phyloP scores from a whole-genome alignment of 2,888 invertebrate genomes.

The Thymelicus acteon region DNA sequence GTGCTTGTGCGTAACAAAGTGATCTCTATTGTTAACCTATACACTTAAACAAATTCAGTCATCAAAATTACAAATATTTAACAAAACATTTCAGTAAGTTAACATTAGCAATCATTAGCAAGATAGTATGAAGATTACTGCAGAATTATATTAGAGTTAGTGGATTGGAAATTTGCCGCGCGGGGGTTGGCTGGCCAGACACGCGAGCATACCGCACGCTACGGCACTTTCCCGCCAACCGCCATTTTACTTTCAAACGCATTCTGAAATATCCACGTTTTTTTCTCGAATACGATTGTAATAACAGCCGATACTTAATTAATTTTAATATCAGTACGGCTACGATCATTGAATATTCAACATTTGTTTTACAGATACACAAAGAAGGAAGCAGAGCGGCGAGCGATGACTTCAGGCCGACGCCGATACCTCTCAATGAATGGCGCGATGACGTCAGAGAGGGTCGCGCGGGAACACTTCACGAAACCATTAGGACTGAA shows the following conservation, averaged over 20 bases:
- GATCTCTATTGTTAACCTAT: too few relatives aligned
- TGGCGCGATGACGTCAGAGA: conserved; percentile 61
- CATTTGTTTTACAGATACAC: conserved; percentile 63
- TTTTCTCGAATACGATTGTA: conserved; percentile 47
- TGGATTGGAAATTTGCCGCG: conserved; percentile 70
- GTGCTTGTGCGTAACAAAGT: too few relatives aligned
- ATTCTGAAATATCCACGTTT: conserved; percentile 65
- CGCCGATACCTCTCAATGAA: conserved; percentile 71
- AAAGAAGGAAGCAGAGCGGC: conserved; percentile 58
- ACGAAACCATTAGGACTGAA: conserved; percentile 58
- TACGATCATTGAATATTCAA: conserved; percentile 40
- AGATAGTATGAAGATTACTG: conserved; percentile 22
- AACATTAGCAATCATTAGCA: neutral
- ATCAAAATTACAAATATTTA: neutral
- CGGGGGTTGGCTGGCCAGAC: conserved; percentile 59
- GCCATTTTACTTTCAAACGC: conserved; percentile 83
- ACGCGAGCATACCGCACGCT: conserved; percentile 66
- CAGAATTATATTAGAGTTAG: conserved; percentile 51
- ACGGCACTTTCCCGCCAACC: conserved; percentile 72
- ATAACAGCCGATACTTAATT: conserved; percentile 42
- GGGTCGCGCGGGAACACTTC: conserved; percentile 56
- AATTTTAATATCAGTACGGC: conserved; percentile 38
- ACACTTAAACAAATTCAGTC: too few relatives aligned
- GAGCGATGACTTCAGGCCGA: conserved; percentile 70
- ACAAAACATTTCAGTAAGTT: neutral